Base-by-base conservation (phyloP, 2,888 invertebrate genomes). In the Archips xylosteana region DNA sequence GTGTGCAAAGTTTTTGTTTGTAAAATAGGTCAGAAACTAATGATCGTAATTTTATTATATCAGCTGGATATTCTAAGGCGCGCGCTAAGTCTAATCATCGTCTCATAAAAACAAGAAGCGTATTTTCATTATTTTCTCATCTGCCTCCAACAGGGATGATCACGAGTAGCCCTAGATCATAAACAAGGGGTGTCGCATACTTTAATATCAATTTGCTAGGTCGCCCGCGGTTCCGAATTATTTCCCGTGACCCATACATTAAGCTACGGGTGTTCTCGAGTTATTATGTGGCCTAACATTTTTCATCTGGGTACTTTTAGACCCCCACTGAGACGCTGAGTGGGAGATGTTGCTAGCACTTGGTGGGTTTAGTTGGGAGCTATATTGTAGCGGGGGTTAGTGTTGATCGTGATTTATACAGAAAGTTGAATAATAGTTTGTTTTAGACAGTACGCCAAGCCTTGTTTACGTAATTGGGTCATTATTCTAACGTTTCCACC, bases 261-360 rank as follows among this genome's bases (percentile, higher is more conserved):
- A 73, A 45, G 63, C 73, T 63, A 13, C 73, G 73, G 73, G 73
- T 74, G 73, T 49, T 13, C 68, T 42, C 51, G 69, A 73, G 69
- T 73, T 73, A 73, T 74, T 70, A 65, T 59, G 62, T 62, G 64
- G 69, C 32, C 69, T 42, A 69, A 36, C 69, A 70, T 74, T 74
- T 74, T 74, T 74, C 74, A 74, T 74, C 72, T 60, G 34, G 65
- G 70, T 74, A 64, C 74, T 65, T 57, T 74, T 70, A 70, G 74
- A 74, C 74, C 70, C 74, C 74, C 36, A 39, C 69, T 60, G 74
- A 8, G 73, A 49, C 64, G 60, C n/a, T 69, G 65, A 74, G 74
- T 74, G 74, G 60, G 65, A n/a, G 65, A 59, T 42, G 68, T 51
- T 66, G 13, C 42, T 61, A 60, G 57, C 49, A 69, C 59, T 60